Evolutionary conservation across 2,797 vertebrate species (phyloP), one percentile per base, ranked within the genome.

Genomic region (Diceros bicornis): DNA sequence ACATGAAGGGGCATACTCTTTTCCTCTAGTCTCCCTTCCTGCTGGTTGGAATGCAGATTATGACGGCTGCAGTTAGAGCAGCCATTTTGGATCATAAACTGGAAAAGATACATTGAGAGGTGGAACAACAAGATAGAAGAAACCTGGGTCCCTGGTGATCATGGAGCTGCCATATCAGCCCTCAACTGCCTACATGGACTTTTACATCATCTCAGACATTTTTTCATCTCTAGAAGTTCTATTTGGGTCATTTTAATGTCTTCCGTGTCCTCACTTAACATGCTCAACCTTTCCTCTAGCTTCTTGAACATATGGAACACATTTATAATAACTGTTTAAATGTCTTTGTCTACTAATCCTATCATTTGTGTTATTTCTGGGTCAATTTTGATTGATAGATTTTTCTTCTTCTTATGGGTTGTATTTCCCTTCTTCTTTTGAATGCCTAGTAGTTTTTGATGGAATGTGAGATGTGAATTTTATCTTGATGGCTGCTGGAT

Each of bases 211-310:
- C 20, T 92, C 61, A 77, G 71, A 59, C 34, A 37, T 25, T 72
- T 77, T 90, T 91, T 93, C 59, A 91, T 75, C 55, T 97, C 34
- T 79, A 32, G 13, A 86, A 75, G 29, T 82, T 96, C 44, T 95
- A n/a, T 61, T 94, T 44, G 4, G 11, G 32, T 78, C 62, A 91
- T 97, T 95, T 34, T 37, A 68, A 68, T 52, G 7, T 59, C 23
- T 82, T 66, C n/a, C 12, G 59, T 81, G 27, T 94, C 23, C 77
- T 93, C 55, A 69, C 27, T 96, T 95, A 88, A 71, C 10, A 77
- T 91, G 13, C 7, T 94, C 32, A 78, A 9, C 62, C 21, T 90
- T 95, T 88, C 62, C 20, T 89, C 61, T 89, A 75, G 41, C 57
- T 89, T 66, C 32, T 91, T 83, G 27, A 84, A 94, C 10, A 72